A percentile compares a stretch with the other conserved stretches of the same genome.
These are phyloP conservation scores for Helobdella robusta DNA, from an alignment of 2,888 invertebrate species.

Conservation along the genomic window DNA sequence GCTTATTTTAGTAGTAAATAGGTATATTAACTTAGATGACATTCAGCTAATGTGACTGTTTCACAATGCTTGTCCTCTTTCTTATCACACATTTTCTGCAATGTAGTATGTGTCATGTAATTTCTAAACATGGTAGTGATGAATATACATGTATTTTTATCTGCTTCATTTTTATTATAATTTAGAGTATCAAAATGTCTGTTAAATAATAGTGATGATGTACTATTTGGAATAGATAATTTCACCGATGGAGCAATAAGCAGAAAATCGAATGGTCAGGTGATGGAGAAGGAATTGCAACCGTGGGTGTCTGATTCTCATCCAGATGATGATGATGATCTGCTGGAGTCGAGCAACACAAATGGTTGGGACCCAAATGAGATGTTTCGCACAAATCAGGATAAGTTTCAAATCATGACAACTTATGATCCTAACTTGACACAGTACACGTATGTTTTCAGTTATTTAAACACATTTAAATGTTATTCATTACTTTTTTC, in stretches of 20 bases:
- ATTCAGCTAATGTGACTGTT: too few relatives aligned
- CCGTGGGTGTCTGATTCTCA: conserved; percentile 13
- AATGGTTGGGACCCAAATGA: conserved; percentile 88
- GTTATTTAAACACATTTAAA: neutral
- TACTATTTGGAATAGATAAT: neutral
- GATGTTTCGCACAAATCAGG: conserved; percentile 89
- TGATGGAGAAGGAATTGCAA: conserved; percentile 18
- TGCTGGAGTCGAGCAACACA: conserved; percentile 6
- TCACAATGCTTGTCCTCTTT: too few relatives aligned
- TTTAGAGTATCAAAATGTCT: too few relatives aligned
- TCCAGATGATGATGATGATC: neutral
- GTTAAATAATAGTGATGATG: too few relatives aligned
- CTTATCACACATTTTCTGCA: too few relatives aligned
- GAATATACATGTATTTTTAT: too few relatives aligned
- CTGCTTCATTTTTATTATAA: too few relatives aligned
- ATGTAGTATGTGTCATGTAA: too few relatives aligned
- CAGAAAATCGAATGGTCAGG: neutral
- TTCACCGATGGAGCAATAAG: conserved; percentile 18
- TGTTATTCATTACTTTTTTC: neutral
- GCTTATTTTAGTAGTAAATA: too few relatives aligned
- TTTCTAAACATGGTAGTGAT: too few relatives aligned
- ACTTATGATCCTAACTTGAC: conserved; percentile 80
- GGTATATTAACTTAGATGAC: too few relatives aligned
- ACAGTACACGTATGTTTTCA: conserved; percentile 66
- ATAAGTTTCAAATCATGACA: conserved; percentile 79